phyloP scores from a whole-genome alignment of 2,888 invertebrate genomes.

The Aphodius sticticus region DNA sequence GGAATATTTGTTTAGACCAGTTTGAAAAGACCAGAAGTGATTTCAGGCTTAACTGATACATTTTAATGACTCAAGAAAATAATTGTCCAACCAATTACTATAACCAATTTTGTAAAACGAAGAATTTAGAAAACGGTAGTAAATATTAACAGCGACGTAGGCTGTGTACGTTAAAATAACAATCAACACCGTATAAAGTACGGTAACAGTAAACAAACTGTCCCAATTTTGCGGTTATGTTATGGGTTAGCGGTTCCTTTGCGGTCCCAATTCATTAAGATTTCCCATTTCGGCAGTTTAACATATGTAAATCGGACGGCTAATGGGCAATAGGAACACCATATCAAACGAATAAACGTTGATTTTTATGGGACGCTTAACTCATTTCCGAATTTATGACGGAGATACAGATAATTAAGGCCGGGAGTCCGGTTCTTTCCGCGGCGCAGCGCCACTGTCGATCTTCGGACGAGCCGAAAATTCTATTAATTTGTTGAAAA shows the following conservation, averaged over 20 bases:
- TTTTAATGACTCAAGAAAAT: too few species aligned
- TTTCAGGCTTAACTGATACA: too few species aligned
- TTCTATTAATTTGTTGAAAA: constrained; percentile 36
- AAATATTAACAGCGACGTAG: neutral
- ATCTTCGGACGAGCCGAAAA: constrained; percentile 28
- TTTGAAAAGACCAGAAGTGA: too few species aligned
- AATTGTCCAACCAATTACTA: too few species aligned
- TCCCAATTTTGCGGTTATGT: neutral
- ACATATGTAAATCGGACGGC: constrained; percentile 32
- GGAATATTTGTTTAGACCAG: too few species aligned
- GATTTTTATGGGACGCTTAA: constrained; percentile 36
- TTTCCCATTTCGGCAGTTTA: constrained; percentile 24
- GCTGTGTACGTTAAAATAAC: neutral
- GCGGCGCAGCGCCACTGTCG: constrained; percentile 12
- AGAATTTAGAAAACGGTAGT: neutral
- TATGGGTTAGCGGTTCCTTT: constrained; percentile 9
- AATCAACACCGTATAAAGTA: neutral
- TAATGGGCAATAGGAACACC: constrained; percentile 32
- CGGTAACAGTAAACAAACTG: neutral
- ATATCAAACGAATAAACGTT: constrained; percentile 33
- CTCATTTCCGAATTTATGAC: constrained; percentile 36
- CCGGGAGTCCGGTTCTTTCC: constrained; percentile 31
- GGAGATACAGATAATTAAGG: constrained; percentile 33
- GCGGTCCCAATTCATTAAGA: constrained; percentile 22
- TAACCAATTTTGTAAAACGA: too few species aligned